Percentiles rank a stretch among this genome's conserved stretches.
Evolutionary conservation across 2,888 invertebrate species (phyloP).

Genomic region (Macaria notata): DNA sequence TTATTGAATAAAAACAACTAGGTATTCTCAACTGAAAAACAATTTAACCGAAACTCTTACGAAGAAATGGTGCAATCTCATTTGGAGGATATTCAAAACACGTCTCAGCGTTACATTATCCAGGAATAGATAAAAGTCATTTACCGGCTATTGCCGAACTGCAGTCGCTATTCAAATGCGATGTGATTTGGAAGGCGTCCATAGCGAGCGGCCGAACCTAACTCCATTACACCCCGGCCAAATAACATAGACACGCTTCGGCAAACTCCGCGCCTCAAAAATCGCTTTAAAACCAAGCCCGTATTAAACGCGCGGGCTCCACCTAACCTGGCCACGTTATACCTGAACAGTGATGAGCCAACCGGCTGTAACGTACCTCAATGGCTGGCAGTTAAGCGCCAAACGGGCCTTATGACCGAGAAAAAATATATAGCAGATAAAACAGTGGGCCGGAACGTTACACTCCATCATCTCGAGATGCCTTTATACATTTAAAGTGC

Average conservation of each 20-base stretch:
- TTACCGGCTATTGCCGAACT: constrained; percentile 58
- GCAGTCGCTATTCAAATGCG: constrained; percentile 70
- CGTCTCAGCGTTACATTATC: constrained; percentile 32
- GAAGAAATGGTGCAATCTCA: constrained; percentile 3
- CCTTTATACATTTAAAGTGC: constrained; percentile 1
- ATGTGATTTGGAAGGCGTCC: constrained; percentile 73
- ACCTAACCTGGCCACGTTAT: constrained; percentile 52
- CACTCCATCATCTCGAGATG: constrained; percentile 18
- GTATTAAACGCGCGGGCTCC: constrained; percentile 41
- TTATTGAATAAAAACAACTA: too few species aligned
- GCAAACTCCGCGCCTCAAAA: constrained; percentile 36
- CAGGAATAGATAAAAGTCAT: constrained; percentile 58
- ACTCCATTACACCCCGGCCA: constrained; percentile 54
- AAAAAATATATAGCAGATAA: constrained; percentile 55
- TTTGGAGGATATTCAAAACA: constrained; percentile 26
- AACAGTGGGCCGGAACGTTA: constrained; percentile 44
- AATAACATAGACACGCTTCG: constrained; percentile 45
- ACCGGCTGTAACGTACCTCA: constrained; percentile 65
- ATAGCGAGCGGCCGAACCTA: constrained; percentile 52
- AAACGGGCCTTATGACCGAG: constrained; percentile 55
- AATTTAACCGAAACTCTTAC: too few species aligned
- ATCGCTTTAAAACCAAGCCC: constrained; percentile 33
- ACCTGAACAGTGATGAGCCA: constrained; percentile 69
- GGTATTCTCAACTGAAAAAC: too few species aligned
- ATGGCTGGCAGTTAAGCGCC: constrained; percentile 66